Base-by-base conservation (phyloP, 2,888 invertebrate species). In the Tenthredo mesomela region DNA sequence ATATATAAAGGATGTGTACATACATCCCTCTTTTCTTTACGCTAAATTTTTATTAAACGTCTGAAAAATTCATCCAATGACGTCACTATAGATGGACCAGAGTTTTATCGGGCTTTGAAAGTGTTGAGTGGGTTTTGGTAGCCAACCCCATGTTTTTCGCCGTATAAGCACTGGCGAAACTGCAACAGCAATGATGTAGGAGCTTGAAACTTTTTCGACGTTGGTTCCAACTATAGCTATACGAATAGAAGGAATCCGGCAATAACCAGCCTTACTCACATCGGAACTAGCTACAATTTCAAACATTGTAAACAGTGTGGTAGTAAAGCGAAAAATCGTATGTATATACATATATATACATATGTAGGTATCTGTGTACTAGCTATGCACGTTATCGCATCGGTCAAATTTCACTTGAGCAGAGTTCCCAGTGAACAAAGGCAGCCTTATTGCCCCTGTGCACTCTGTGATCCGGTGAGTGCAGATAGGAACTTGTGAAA, bases 221-320 rank as follows among this genome's bases (percentile, higher is more conserved):
- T 10, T 25, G 18, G 21, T 54, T 6, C 61, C 47, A 47, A 47
- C 47, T 47, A 12, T 47, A 40, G 15, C n/a, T 5, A n/a, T 29
- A 61, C n/a, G 58, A 61, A 47, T 47, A 15, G 12, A 47, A 80
- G 61, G 61, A 10, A 80, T 58, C 25, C 61, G 80, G 80, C 80
- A 80, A 80, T 80, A 80, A 80, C 80, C 61, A 40, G 80, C 58
- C 80, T 80, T 80, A 50, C 37, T 61, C 80, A 50, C 80, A 50
- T 80, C 61, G 61, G 61, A 80, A 80, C 80, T 80, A 21, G 40
- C 61, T 40, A 50, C 80, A 61, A 80, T 80, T 80, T 80, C 80
- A 80, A 61, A 80, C 80, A 80, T 40, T 80, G 80, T 50, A 80
- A 80, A 80, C 80, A 80, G 58, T 61, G 43, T 61, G 80, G 47